Base-by-base conservation (phyloP, 2,888 invertebrate species). In the Eremobia ochroleuca region DNA sequence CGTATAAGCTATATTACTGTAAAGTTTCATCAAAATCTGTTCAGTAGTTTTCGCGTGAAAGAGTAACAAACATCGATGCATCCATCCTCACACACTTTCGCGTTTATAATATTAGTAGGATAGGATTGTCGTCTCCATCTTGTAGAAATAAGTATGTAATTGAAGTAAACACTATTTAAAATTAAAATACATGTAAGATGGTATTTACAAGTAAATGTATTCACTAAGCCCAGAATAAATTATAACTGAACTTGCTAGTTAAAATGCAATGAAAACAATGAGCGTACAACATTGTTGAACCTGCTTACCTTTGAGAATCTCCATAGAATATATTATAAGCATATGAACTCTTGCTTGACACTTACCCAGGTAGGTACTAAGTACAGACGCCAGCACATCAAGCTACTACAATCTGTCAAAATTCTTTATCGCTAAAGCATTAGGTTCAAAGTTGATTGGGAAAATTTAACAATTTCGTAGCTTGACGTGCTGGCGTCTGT, bases 231-330 rank as follows among this genome's bases (percentile, higher is more conserved):
- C 49, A 40, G 55, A 58, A 71, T 71, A 71, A 58, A 37, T 77
- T 66, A 0, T 46, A 25, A 11, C 11, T 59, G 6, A 77, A 79
- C 43, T 72, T 43, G 34, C 72, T 66, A 15, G 11, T 79, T 73
- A 55, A 52, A 67, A 78, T 77, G n/a, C 64, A 78, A 37, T 73
- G 34, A 46, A 37, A 73, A 79, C 43, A 73, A 73, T 73, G 59
- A 55, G 34, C 5, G 2, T 66, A 67, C 40, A 62, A 43, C 18
- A 52, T 37, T 34, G 15, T 65, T 5, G 31, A 31, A 55, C 28
- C 65, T 15, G 28, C 40, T 72, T 55, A 55, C 25, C 8, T 65
- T 52, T 34, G 8, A 69, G 9, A 76, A 68, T 43, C 5, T 77
- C 40, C 4, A 40, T 76, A 18, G 4, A 59, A 46, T 28, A 59